A percentile compares a stretch with the other conserved stretches of the same genome.
Evolutionary conservation across 1,140 invertebrate genomes (phyloP).

Genomic region (Probaryconus sp.): DNA sequence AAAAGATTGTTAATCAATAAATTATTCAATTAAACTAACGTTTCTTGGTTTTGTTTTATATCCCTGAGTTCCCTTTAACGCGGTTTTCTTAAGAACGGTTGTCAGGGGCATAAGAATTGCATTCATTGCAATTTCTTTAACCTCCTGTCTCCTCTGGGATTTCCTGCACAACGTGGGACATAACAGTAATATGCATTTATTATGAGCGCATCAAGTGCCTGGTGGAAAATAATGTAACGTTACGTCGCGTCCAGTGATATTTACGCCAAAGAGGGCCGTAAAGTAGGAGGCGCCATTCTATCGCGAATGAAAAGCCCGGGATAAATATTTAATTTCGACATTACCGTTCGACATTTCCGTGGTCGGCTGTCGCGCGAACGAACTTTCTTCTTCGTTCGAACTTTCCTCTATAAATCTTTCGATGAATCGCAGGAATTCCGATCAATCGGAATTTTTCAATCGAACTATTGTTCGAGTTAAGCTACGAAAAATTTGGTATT

Average conservation of each 20-base stretch:
- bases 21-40: too few species aligned
- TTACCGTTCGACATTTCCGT: constrained; percentile 33
- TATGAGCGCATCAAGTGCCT: constrained; percentile 59
- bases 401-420: constrained; percentile 15
- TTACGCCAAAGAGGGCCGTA: constrained; percentile 34
- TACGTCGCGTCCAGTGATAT: constrained; percentile 45
- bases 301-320: constrained; percentile 45
- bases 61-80: too few species aligned
- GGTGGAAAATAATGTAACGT: constrained; percentile 57
- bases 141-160: too few species aligned
- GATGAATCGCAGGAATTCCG: background rate
- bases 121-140: too few species aligned
- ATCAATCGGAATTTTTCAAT: constrained; percentile 14
- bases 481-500: background rate
- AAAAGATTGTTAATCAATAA: too few species aligned
- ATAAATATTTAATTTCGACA: constrained; percentile 48
- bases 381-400: constrained; percentile 13
- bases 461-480: background rate
- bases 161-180: too few species aligned
- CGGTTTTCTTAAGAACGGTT: too few species aligned
- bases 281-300: constrained; percentile 39
- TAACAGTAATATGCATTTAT: constrained; percentile 63
- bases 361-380: background rate
- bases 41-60: too few species aligned
- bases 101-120: too few species aligned